Percentiles rank a stretch among this genome's conserved stretches.
Conservation (phyloP, 2,888 invertebrate species). For the Cremastinae sp. region DNA sequence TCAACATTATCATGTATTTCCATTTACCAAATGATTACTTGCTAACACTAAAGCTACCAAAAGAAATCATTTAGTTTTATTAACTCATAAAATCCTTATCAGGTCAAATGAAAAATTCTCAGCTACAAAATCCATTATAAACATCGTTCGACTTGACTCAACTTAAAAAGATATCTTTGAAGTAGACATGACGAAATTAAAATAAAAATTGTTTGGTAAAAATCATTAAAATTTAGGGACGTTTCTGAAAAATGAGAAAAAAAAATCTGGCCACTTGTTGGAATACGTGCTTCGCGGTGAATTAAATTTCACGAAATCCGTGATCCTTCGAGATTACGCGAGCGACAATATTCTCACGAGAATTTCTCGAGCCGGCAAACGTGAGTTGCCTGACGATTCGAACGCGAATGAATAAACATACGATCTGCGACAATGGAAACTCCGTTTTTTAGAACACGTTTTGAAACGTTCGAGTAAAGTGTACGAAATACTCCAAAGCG, state of each 20-base stretch:
- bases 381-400: conserved; percentile 36
- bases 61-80: too few relatives aligned
- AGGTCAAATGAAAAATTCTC: too few relatives aligned
- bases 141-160: too few relatives aligned
- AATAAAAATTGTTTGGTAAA: too few relatives aligned
- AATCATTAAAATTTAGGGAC: too few relatives aligned
- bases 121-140: too few relatives aligned
- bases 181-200: too few relatives aligned
- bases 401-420: conserved; percentile 1
- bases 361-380: conserved; percentile 30
- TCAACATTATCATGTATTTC: too few relatives aligned
- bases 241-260: conserved; percentile 5
- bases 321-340: conserved; percentile 12
- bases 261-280: conserved; percentile 26
- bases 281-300: conserved; percentile 30
- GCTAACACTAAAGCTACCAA: too few relatives aligned
- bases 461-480: not conserved
- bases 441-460: conserved; percentile 2
- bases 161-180: too few relatives aligned
- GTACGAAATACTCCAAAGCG: not conserved
- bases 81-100: too few relatives aligned
- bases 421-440: conserved; percentile 20
- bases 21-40: too few relatives aligned
- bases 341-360: conserved; percentile 24
- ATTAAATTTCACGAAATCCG: conserved; percentile 43